Base-by-base conservation (phyloP, 1,140 invertebrate genomes). In the Lutraria rhynchaena region DNA sequence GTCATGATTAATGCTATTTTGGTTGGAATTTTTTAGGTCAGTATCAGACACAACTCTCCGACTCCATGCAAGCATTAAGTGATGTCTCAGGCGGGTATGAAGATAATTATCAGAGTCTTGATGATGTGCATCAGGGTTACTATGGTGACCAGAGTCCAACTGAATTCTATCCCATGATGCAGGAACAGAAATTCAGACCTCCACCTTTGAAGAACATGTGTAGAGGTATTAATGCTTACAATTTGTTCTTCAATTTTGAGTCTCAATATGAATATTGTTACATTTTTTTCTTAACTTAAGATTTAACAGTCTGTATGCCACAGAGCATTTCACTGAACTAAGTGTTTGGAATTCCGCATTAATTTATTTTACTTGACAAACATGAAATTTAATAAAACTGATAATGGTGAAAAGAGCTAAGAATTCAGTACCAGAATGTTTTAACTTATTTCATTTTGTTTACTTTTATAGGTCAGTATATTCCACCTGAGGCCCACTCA, bases 91-190 rank as follows among this genome's bases (percentile, higher is more conserved):
- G 65, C 2, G 74, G 92, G 13, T 95, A 94, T 87, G 95, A 95
- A 41, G 94, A 95, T 29, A 92, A 93, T 58, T 96, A 96, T 90
- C 96, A 96, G 84, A 94, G 94, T 80, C 87, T 95, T 31, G 94
- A 95, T 51, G 85, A 78, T 60, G 69, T 86, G 9, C 87, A 86
- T 76, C 85, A 83, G 29, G 82, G 87, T 57, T 85, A 76, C 77
- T 92, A 90, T 84, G 90, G 89, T 27, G 96, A 96, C 70, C 94
- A 93, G 85, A 95, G 95, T 57, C 89, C 87, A 86, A 95, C 95
- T 55, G 96, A 96, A 87, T 96, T 96, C 87, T 96, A 97, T 87
- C 93, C 88, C 24, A 90, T 91, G 67, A 88, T 91, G 44, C 90
- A 86, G 24, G 92, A 93, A 67, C 87, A 89, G 53, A 92, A 93